Evolutionary conservation across 2,888 invertebrate species (phyloP).

Genomic region (Metopia argyrocephala): DNA sequence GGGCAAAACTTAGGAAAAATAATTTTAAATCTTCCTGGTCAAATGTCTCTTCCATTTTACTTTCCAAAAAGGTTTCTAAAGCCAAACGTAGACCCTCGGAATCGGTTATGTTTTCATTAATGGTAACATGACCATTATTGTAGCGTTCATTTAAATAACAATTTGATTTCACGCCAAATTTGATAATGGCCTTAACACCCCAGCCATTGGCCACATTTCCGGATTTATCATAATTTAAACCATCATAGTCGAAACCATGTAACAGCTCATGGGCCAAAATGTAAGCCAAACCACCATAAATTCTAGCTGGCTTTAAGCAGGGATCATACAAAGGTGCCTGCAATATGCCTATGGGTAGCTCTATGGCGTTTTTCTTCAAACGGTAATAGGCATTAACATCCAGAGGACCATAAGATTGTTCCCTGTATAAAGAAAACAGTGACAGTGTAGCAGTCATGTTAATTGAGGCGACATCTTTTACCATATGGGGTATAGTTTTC

Average conservation of each 20-base stretch:
- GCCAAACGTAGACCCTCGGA: conserved; percentile 74
- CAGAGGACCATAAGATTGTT: conserved; percentile 67
- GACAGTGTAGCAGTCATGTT: conserved; percentile 32
- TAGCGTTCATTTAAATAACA: conserved; percentile 72
- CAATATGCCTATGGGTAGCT: conserved; percentile 73
- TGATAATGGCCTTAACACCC: conserved; percentile 71
- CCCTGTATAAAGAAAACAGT: conserved; percentile 43
- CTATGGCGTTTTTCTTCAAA: conserved; percentile 72
- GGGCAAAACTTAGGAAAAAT: conserved; percentile 75
- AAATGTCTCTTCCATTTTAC: conserved; percentile 23
- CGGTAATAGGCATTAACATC: conserved; percentile 75
- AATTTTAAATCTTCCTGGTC: conserved; percentile 56
- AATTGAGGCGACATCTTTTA: conserved; percentile 27
- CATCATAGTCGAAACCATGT: conserved; percentile 76
- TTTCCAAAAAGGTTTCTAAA: conserved; percentile 67
- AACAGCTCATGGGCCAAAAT: conserved; percentile 74
- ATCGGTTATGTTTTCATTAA: conserved; percentile 76
- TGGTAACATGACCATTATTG: conserved; percentile 68
- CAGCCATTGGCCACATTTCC: conserved; percentile 71
- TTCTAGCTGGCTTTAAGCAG: conserved; percentile 62
- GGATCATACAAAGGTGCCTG: conserved; percentile 68
- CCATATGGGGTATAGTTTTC: conserved; percentile 49
- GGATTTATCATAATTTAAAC: conserved; percentile 73
- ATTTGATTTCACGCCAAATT: conserved; percentile 71
- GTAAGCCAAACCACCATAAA: conserved; percentile 71